Evolutionary conservation across 2,888 invertebrate genomes (phyloP), one percentile per base, ranked within the genome.

Genomic region (Stenchaetothrips biformis): DNA sequence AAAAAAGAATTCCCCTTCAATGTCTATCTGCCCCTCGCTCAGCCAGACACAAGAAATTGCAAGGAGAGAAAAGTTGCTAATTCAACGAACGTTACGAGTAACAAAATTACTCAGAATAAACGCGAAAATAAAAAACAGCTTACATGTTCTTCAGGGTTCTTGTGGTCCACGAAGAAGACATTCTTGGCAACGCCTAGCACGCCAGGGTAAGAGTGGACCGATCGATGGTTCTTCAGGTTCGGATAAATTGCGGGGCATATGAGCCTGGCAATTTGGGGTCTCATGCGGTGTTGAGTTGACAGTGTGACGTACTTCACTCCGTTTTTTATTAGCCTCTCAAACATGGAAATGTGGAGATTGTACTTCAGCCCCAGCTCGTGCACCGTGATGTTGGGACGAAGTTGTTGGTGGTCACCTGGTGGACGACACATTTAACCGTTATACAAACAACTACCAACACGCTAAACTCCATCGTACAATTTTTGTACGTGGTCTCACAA

Each of bases 131-230:
- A 78, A 6, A 48, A 53, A n/a, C 48, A 25, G 83, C 85, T 84
- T 83, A 90, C 89, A 86, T 88, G 87, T 84, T 88, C 87, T 85
- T 93, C 95, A 74, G 85, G 86, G 3, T 89, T 84, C 0, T 87
- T 85, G 85, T 95, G 95, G 74, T 88, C 88, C 48, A 92, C 87
- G 85, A 96, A 95, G 86, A 89, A 94, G 80, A 96, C 82, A 85
- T 91, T 91, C 48, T 89, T 88, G 2, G 84, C 86, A 84, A 94
- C 88, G 1, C 93, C 93, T 2, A 85, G 86, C 0, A 95, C 88
- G 78, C 88, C 83, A 0, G 89, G 89, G 85, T 92, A 92, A 0
- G 84, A 79, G 0, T 84, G 80, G 2, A 94, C 93, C 0, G 87
- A 89, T 0, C 87, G 85, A 83, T 92, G 91, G 85, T 92, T 90